Conservation (phyloP, 2,797 vertebrate genomes). For the Microctenopoma stevenorrisi region DNA sequence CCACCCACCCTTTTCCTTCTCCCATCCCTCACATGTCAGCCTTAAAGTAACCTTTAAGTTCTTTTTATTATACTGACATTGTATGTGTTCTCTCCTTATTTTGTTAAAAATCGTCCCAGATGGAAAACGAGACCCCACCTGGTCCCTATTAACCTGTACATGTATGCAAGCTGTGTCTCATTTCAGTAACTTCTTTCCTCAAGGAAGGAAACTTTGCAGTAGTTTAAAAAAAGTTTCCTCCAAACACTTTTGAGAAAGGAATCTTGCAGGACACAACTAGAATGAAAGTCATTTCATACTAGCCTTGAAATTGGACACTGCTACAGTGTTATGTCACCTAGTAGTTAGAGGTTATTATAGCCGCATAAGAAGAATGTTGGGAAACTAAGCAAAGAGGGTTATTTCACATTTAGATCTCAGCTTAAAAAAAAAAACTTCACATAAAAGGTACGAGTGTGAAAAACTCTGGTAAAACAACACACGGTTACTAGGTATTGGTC, state of each 20-base stretch:
- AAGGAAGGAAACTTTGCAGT: not conserved
- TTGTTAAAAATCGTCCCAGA: not conserved
- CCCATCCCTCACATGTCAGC: not conserved
- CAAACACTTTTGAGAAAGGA: not conserved
- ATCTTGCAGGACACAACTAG: not conserved
- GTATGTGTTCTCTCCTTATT: not conserved
- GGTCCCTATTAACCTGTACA: slow-evolving; percentile 3
- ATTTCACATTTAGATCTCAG: too few relatives aligned
- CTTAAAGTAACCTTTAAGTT: too few relatives aligned
- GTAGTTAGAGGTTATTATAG: not conserved
- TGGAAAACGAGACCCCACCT: slow-evolving; percentile 12
- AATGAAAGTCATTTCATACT: not conserved
- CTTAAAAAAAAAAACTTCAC: too few relatives aligned
- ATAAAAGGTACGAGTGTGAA: too few relatives aligned
- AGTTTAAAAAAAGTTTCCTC: not conserved
- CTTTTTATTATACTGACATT: not conserved
- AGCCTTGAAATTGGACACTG: not conserved
- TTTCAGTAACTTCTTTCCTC: not conserved
- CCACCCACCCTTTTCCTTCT: slow-evolving; percentile 10
- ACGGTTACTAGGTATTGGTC: too few relatives aligned
- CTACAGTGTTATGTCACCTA: not conserved
- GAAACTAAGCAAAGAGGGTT: too few relatives aligned
- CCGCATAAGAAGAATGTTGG: too few relatives aligned
- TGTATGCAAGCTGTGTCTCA: not conserved
- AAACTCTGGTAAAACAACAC: too few relatives aligned